Percentiles rank a stretch among this genome's conserved stretches.
Evolutionary conservation across 2,113 vertebrate genomes (phyloP).

Genomic region (Chloebia gouldiae): DNA sequence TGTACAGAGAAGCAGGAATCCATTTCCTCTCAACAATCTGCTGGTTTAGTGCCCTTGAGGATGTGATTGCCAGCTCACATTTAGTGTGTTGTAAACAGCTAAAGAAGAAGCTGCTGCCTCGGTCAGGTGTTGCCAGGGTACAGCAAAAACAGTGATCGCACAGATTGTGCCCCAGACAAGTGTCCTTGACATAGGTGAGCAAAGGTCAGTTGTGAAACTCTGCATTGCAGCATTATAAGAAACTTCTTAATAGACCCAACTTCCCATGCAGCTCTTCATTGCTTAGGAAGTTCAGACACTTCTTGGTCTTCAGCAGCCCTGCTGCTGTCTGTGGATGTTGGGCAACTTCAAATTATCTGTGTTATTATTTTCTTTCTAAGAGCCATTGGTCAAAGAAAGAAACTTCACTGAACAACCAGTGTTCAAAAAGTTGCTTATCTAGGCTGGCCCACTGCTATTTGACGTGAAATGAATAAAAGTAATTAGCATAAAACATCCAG

Average conservation of each 20-base stretch:
- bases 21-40: background rate
- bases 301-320: background rate
- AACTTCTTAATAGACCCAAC: background rate
- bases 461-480: background rate
- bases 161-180: background rate
- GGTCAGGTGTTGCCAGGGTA: background rate
- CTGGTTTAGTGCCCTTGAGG: background rate
- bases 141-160: background rate
- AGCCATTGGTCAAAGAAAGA: background rate
- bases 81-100: background rate
- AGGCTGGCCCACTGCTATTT: background rate
- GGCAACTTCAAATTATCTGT: background rate
- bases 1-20: background rate
- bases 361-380: background rate
- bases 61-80: background rate
- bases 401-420: background rate
- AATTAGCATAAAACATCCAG: background rate
- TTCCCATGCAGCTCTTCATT: background rate
- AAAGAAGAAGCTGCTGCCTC: background rate
- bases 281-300: background rate
- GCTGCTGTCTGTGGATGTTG: background rate
- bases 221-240: background rate
- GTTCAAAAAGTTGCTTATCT: background rate
- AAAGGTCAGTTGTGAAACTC: background rate
- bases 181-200: background rate